Evolutionary conservation across 2,113 vertebrate species (phyloP), one percentile per base, ranked within the genome.

Genomic region (Penelope pileata): DNA sequence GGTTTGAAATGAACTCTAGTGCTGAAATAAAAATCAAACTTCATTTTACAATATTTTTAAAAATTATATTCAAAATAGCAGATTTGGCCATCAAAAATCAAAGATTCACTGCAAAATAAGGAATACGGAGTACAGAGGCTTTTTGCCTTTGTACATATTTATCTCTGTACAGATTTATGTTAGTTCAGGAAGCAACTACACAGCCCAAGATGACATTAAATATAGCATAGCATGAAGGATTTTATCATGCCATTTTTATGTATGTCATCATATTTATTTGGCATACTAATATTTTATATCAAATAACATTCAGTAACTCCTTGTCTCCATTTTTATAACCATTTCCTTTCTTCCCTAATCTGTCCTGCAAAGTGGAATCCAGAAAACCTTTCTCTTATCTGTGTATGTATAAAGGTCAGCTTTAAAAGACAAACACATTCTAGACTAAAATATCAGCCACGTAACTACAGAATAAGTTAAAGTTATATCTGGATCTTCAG

Each of bases 181-280:
- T 70, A 83, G 66, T 88, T 86, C 38, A 87, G 26, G 54, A 94
- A 87, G 42, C 36, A 68, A 34, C 40, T 83, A 38, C 32, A 50
- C 68, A 73, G 22, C 42, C 6, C 11, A 54, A 73, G 50, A 73
- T 12, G 22, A 78, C 53, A 82, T 56, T 84, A 81, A 92, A 88
- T 83, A 86, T 32, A 70, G 24, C 13, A 66, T 18, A 88, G 72
- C 69, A 78, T 53, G 38, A 30, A 48, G 8, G 40, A 43, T 74
- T 56, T 51, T 80, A 84, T 88, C 78, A 82, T 82, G 42, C 23
- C 53, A 29, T 79, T 88, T 96, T 83, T 93, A 88, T 34, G 13
- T 34, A 53, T 93, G 22, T 91, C 16, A 85, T 56, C 4, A 16
- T 27, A 45, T 73, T 76, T 64, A 54, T 72, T 91, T 78, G 53